Conservation (phyloP, 2,888 invertebrate genomes). For the Frankliniella fusca region DNA sequence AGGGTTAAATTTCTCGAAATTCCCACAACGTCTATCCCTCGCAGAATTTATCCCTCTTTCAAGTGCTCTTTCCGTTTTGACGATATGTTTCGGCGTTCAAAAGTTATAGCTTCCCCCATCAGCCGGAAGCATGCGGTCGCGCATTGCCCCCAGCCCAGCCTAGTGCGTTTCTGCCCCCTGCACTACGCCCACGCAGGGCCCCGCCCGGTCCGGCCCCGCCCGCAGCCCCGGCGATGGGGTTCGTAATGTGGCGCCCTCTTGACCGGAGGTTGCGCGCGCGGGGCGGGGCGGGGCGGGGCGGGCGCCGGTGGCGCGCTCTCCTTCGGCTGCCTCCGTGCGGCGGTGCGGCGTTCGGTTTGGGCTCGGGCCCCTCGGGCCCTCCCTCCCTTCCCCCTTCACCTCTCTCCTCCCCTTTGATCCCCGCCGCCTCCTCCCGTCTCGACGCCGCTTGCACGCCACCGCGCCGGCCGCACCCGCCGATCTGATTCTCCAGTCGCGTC, state of each 20-base stretch:
- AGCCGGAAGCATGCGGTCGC: no score
- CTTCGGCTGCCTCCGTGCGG: not conserved
- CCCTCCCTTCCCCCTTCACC: not conserved
- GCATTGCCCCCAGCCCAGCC: not conserved
- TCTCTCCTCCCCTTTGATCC: not conserved
- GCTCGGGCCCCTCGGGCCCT: not conserved
- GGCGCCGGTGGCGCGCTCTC: not conserved
- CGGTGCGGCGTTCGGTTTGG: not conserved
- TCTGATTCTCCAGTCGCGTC: conserved; percentile 4
- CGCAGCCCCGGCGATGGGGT: not conserved
- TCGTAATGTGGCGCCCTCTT: not conserved
- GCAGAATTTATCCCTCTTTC: no score
- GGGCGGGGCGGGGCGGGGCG: not conserved
- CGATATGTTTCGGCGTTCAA: no score
- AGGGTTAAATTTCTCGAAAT: no score
- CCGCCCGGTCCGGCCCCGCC: not conserved
- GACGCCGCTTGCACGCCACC: not conserved
- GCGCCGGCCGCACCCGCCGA: not conserved
- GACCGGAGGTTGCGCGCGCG: not conserved
- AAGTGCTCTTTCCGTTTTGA: no score
- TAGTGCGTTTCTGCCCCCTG: not conserved
- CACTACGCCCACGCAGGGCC: not conserved
- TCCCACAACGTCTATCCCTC: no score
- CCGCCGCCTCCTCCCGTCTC: not conserved
- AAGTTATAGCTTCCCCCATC: no score